Evolutionary conservation across 2,113 vertebrate species (phyloP).

Genomic region (Pseudopipra pipra): DNA sequence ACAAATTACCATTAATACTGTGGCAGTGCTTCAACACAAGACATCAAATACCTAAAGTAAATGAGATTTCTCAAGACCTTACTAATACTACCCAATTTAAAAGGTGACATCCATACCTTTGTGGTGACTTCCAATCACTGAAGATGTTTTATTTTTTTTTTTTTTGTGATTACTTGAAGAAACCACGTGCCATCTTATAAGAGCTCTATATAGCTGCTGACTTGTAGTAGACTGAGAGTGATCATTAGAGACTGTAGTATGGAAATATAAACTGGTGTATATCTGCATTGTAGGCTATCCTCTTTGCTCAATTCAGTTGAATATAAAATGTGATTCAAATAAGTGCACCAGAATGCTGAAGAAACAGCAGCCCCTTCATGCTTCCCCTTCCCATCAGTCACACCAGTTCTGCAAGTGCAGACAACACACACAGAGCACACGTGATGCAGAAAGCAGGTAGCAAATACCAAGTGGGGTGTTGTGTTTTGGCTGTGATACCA

Average conservation of each 20-base stretch:
- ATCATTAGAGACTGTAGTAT: not conserved
- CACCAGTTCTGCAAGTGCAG: not conserved
- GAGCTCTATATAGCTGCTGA: not conserved
- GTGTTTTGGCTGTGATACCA: not conserved
- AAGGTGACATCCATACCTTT: not conserved
- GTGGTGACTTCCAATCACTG: not conserved
- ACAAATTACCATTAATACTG: not conserved
- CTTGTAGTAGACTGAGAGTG: not conserved
- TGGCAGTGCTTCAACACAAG: not conserved
- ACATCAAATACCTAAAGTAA: not conserved
- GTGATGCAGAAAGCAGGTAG: not conserved
- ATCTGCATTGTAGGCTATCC: not conserved
- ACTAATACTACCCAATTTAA: not conserved
- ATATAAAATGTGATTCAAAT: not conserved
- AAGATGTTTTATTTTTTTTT: not conserved
- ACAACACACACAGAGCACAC: not conserved
- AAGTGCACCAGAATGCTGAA: not conserved
- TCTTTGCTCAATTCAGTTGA: not conserved
- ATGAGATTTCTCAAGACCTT: not conserved
- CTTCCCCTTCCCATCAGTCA: not conserved
- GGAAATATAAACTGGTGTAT: not conserved
- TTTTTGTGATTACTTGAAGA: not conserved
- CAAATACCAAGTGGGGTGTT: not conserved
- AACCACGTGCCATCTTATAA: not conserved
- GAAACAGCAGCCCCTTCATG: not conserved